Conservation (phyloP, 2,888 invertebrate species). For the Aphidoletes aphidimyza region DNA sequence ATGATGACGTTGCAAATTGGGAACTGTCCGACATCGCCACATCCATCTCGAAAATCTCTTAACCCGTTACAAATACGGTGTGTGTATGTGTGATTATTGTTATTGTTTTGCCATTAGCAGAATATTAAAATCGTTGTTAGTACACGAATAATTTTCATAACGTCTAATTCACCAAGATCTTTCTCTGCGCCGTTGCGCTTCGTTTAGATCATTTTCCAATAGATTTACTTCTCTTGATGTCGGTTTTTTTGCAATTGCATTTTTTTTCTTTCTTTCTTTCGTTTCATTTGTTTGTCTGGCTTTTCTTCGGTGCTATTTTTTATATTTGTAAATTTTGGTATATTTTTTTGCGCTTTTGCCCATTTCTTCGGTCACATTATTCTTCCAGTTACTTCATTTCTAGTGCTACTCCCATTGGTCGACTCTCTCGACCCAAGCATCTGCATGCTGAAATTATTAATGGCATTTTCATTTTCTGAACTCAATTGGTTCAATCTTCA, state of each 20-base stretch:
- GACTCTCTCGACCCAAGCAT: not conserved
- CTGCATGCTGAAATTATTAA: not conserved
- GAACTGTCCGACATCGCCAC: not conserved
- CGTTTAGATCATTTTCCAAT: not conserved
- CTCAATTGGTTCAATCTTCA: conserved; percentile 10
- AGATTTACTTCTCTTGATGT: not conserved
- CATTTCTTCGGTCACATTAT: conserved; percentile 3
- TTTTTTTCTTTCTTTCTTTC: not conserved
- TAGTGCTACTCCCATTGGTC: not conserved
- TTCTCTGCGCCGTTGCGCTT: not conserved
- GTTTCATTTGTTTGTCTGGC: not conserved
- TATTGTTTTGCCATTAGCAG: conserved; percentile 46
- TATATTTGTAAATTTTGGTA: not conserved
- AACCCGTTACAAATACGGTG: not conserved
- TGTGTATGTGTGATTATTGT: conserved; percentile 14
- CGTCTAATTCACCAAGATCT: not conserved
- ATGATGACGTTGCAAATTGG: too few relatives aligned
- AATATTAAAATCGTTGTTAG: conserved; percentile 30
- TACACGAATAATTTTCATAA: conserved; percentile 32
- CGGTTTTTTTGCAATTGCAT: not conserved
- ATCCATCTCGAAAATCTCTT: not conserved
- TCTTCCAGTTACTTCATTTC: not conserved
- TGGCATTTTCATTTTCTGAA: conserved; percentile 11
- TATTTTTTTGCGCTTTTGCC: not conserved
- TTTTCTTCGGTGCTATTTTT: not conserved